phyloP scores from a whole-genome alignment of 2,888 invertebrate genomes.

The Plagiodera versicolora region DNA sequence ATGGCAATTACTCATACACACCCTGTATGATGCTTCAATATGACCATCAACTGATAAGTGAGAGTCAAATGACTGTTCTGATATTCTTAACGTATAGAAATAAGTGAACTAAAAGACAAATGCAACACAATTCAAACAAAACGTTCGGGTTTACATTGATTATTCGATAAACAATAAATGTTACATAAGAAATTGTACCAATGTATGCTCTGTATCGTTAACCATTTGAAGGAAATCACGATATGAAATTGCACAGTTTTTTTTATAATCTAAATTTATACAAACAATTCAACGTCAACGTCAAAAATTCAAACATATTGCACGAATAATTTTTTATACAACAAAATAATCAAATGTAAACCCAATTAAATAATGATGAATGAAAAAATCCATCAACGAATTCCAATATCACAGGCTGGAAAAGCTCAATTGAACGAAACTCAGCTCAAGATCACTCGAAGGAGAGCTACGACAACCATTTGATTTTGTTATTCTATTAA shows the following conservation, averaged over 20 bases:
- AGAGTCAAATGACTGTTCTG: neutral
- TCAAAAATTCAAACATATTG: slow-evolving; percentile 10
- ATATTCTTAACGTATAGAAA: neutral
- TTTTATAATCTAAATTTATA: slow-evolving; percentile 17
- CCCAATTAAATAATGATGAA: slow-evolving; percentile 28
- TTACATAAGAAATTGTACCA: slow-evolving; percentile 47
- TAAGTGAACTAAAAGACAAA: slow-evolving; percentile 3
- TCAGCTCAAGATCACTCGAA: slow-evolving; percentile 17
- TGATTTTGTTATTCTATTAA: too few relatives aligned
- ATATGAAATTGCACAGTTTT: slow-evolving; percentile 41
- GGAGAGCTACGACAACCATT: too few relatives aligned
- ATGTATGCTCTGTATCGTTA: slow-evolving; percentile 47
- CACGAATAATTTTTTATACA: slow-evolving; percentile 4
- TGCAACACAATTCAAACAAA: slow-evolving; percentile 13
- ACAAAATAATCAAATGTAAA: slow-evolving; percentile 32
- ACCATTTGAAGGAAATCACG: slow-evolving; percentile 24
- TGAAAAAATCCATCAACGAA: slow-evolving; percentile 33
- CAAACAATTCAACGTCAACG: slow-evolving; percentile 5
- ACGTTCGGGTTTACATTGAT: slow-evolving; percentile 33
- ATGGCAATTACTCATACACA: neutral
- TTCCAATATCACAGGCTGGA: slow-evolving; percentile 53
- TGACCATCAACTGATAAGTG: neutral
- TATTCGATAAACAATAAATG: slow-evolving; percentile 35
- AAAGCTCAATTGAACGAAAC: slow-evolving; percentile 30
- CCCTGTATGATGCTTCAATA: neutral